Evolutionary conservation across 2,113 vertebrate species (phyloP).

Genomic region (Empidonax traillii): DNA sequence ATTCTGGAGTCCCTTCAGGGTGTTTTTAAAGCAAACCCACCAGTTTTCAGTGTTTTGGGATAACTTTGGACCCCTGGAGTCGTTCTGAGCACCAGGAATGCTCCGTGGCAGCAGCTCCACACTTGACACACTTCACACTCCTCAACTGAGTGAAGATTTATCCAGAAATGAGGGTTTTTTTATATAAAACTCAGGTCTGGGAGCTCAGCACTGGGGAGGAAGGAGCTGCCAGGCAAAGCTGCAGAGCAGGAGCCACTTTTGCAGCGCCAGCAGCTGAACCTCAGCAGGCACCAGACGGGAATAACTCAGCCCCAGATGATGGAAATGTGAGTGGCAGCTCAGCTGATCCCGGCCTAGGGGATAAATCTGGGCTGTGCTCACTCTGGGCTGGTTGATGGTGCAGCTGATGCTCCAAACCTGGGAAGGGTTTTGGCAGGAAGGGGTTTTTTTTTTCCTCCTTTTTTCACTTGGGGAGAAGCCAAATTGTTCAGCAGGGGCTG

Average conservation of each 20-base stretch:
- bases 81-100: not conserved
- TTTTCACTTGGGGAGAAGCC: not conserved
- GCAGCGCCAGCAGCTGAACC: not conserved
- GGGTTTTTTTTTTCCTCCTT: not conserved
- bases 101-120: not conserved
- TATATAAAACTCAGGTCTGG: not conserved
- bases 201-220: not conserved
- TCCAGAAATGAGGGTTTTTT: not conserved
- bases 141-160: not conserved
- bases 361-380: not conserved
- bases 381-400: not conserved
- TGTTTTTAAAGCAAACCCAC: not conserved
- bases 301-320: not conserved
- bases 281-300: not conserved
- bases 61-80: not conserved
- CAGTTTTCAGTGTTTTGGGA: not conserved
- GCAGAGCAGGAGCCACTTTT: not conserved
- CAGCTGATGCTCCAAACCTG: not conserved
- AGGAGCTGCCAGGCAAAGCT: not conserved
- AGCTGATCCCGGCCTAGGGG: not conserved
- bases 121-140: not conserved
- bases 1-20: not conserved
- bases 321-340: constrained; percentile 9
- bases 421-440: not conserved
- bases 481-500: not conserved